Percentiles rank a stretch among this genome's conserved stretches.
Conservation (phyloP, 2,797 vertebrate genomes). For the Ptychadena robeensis region DNA sequence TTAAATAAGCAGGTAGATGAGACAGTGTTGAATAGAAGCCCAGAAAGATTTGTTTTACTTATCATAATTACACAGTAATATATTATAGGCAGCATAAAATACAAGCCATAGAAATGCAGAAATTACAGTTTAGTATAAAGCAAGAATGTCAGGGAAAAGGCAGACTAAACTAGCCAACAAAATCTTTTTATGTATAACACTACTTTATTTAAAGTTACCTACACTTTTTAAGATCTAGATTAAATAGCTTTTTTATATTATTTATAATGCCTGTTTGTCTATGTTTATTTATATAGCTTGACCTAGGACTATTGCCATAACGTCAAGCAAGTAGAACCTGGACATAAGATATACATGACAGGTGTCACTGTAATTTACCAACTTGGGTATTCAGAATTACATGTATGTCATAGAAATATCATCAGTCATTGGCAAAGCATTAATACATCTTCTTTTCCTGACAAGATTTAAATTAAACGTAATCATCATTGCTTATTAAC, state of each 20-base stretch:
- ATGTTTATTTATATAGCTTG: background rate
- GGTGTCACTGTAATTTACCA: background rate
- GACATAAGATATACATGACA: background rate
- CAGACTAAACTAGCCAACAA: background rate
- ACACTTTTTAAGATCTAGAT: background rate
- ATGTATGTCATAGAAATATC: background rate
- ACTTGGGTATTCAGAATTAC: background rate
- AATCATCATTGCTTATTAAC: conserved; percentile 1
- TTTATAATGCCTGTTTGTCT: background rate
- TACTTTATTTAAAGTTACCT: background rate
- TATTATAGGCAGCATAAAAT: background rate
- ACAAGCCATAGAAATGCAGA: background rate
- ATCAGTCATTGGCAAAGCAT: conserved; percentile 7
- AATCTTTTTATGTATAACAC: background rate
- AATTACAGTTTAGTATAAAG: background rate
- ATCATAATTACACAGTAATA: background rate
- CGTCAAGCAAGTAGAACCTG: background rate
- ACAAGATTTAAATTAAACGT: conserved; percentile 1
- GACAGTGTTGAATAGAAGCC: background rate
- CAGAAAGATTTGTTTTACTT: conserved; percentile 22
- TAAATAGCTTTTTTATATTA: background rate
- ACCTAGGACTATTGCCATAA: no score
- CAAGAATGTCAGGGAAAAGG: background rate
- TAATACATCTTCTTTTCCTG: background rate
- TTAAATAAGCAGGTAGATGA: background rate